Evolutionary conservation across 2,113 vertebrate species (phyloP).

Genomic region (Alouatta palliata): DNA sequence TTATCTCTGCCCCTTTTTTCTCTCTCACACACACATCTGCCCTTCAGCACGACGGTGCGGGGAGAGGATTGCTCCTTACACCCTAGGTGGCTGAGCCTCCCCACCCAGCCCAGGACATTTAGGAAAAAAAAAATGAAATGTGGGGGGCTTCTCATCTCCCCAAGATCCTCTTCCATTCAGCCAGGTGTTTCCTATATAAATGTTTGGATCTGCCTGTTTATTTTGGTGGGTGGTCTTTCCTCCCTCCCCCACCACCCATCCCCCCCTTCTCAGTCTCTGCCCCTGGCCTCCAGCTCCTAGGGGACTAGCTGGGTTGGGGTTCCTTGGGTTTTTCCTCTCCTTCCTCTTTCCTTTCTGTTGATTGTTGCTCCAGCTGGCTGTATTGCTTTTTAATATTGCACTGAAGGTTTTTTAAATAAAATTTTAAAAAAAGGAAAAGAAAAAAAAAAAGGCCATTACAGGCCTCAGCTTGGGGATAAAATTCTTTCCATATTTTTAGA

Average conservation of each 20-base stretch:
- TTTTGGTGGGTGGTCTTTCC: constrained; percentile 67
- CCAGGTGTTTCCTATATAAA: constrained; percentile 71
- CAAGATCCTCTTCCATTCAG: constrained; percentile 55
- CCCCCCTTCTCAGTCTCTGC: background rate
- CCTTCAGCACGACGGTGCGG: background rate
- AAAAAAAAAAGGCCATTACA: background rate
- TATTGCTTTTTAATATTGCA: constrained; percentile 82
- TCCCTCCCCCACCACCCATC: background rate
- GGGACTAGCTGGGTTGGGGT: background rate
- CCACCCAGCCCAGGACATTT: constrained; percentile 42
- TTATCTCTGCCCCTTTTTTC: background rate
- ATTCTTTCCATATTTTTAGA: background rate
- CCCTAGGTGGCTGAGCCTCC: background rate
- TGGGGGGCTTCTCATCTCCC: constrained; percentile 28
- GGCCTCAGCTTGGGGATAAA: background rate
- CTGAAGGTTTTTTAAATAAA: constrained; percentile 79
- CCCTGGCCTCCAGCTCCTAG: background rate
- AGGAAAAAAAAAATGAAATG: background rate
- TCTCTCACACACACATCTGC: background rate
- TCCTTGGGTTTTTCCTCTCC: background rate
- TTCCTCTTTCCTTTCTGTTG: constrained; percentile 28
- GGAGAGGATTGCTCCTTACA: background rate
- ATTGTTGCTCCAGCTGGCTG: constrained; percentile 65
- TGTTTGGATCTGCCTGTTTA: constrained; percentile 66
- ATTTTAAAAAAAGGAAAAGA: constrained; percentile 63